Evolutionary conservation across 23 tunicate genomes (phyloP).

Genomic region (Styela clava): DNA sequence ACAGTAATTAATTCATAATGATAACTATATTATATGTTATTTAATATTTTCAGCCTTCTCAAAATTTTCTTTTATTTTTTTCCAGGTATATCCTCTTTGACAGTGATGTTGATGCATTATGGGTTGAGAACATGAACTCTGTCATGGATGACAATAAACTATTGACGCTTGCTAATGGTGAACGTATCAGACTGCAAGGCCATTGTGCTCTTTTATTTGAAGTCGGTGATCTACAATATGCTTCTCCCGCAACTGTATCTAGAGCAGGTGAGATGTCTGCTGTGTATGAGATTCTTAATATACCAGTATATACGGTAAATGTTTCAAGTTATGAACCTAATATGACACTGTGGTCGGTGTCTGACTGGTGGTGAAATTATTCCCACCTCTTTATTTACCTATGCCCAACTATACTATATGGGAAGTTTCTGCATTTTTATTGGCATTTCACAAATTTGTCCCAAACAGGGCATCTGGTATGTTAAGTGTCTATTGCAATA

Average conservation of each 20-base stretch:
- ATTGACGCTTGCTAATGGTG: conserved; percentile 98
- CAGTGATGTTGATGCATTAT: conserved; percentile 95
- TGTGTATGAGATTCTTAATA: too few species aligned
- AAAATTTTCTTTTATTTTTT: not conserved
- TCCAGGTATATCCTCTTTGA: conserved; percentile 91
- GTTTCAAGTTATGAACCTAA: too few species aligned
- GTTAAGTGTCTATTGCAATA: too few species aligned
- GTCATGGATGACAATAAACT: conserved; percentile 99
- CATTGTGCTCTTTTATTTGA: conserved; percentile 99
- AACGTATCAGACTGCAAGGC: conserved; percentile 82
- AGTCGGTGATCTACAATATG: conserved; percentile 98
- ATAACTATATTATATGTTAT: too few species aligned
- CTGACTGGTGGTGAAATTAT: too few species aligned
- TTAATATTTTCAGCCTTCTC: not conserved
- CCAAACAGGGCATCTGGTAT: too few species aligned
- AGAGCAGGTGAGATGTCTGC: conserved; percentile 90
- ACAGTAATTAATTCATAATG: too few species aligned
- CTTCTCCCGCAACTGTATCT: conserved; percentile 99
- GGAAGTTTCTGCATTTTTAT: not conserved
- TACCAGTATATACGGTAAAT: too few species aligned
- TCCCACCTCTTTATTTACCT: too few species aligned
- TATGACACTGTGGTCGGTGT: too few species aligned
- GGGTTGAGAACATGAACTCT: conserved; percentile 99
- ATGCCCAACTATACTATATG: too few species aligned
- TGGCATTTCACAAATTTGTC: too few species aligned